Base-by-base conservation (phyloP, 1,140 invertebrate genomes). In the Meteorus sp. region DNA sequence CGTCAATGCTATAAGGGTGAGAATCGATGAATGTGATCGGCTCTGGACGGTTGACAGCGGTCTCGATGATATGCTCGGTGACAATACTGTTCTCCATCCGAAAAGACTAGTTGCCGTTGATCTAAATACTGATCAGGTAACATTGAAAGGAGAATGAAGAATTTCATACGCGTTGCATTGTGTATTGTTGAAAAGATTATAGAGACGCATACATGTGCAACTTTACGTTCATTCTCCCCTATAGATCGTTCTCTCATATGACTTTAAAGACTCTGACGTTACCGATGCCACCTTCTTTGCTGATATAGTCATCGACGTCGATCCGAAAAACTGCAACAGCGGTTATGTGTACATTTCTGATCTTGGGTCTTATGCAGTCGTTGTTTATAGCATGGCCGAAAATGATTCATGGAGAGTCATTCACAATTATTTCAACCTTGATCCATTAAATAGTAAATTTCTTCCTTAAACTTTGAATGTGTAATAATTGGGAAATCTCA, bases 381-480 rank as follows among this genome's bases (percentile, higher is more conserved):
- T 92, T 0, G 89, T 92, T 1, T 93, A 91, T 69, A 88, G 85
- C 33, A 81, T 86, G 62, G 84, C 85, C 35, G 81, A 87, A 11
- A 85, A 92, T 63, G 84, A 88, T 55, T 90, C 89, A 0, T 92
- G 89, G 85, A 82, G 89, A 20, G 83, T 92, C 2, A 77, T 85
- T 56, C 89, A 93, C 67, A 89, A 91, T 70, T 93, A 85, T 76
- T 92, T 93, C 83, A 83, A 89, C 74, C 90, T 91, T 51, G 89
- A 93, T 71, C 89, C 90, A 0, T 70, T 91, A 7, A 79, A 87
- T 59, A 89, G 81, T 69, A n/a, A n/a, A n/a, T n/a, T n/a, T n/a
- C n/a, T n/a, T n/a, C n/a, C n/a, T n/a, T n/a, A n/a, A n/a, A n/a
- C n/a, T n/a, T n/a, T n/a, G n/a, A n/a, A n/a, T n/a, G n/a, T n/a